These are phyloP conservation scores for Pipistrellus nathusii DNA, from an alignment of 2,797 vertebrate genomes.

Conservation along the genomic window DNA sequence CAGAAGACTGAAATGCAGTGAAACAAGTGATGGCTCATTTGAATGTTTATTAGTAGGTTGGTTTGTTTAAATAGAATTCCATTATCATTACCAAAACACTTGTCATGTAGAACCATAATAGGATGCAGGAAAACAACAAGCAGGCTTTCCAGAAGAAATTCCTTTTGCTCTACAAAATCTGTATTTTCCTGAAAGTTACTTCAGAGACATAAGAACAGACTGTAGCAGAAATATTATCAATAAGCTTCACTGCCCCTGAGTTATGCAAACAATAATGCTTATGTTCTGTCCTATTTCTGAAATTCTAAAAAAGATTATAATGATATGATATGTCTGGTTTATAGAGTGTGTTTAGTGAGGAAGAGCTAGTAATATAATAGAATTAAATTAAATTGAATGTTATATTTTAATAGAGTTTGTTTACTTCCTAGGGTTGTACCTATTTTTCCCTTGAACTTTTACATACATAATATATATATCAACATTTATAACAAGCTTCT, in stretches of 20 bases:
- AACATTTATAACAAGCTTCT: not conserved
- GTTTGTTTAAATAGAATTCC: slow-evolving; percentile 25
- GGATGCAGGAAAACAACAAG: not conserved
- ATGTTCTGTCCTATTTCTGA: slow-evolving; percentile 14
- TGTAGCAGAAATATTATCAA: not conserved
- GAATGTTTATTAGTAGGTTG: not conserved
- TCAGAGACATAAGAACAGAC: not conserved
- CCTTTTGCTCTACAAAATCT: not conserved
- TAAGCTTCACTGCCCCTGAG: not conserved
- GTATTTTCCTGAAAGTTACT: not conserved
- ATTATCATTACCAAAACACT: not conserved
- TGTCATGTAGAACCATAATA: not conserved
- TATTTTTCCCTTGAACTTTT: slow-evolving; percentile 1
- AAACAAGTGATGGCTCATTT: not conserved
- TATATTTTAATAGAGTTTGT: not conserved
- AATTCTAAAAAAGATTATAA: not conserved
- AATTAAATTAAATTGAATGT: slow-evolving; percentile 4
- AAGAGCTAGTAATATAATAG: not conserved
- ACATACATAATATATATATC: not conserved
- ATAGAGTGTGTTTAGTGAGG: not conserved
- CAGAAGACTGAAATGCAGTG: not conserved
- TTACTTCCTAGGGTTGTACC: not conserved
- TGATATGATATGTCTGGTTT: not conserved
- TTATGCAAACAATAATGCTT: not conserved
- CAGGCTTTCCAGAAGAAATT: not conserved